These are phyloP conservation scores for Jordanella pulchra DNA, from an alignment of 2,797 vertebrate species.

Conservation along the genomic window DNA sequence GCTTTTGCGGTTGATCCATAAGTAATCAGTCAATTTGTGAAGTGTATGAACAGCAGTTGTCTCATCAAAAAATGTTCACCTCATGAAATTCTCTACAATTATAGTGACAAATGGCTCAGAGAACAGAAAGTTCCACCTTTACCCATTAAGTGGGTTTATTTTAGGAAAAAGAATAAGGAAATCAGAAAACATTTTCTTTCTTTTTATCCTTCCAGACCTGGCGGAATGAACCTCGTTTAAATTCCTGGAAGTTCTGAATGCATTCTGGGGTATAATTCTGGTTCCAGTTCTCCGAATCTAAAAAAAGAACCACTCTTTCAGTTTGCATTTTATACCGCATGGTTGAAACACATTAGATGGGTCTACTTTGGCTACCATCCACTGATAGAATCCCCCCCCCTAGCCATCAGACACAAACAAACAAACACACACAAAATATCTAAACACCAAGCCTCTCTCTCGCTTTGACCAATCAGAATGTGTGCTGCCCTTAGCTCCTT, in stretches of 20 bases:
- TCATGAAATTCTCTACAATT: neutral
- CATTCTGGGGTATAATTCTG: neutral
- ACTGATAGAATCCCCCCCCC: neutral
- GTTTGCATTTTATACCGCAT: neutral
- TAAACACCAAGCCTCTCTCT: neutral
- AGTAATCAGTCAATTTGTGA: neutral
- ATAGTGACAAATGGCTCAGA: neutral
- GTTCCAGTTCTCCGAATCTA: neutral
- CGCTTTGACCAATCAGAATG: slow-evolving; percentile 45
- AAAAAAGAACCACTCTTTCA: neutral
- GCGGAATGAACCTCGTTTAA: neutral
- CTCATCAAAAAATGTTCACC: neutral
- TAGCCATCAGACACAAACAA: neutral
- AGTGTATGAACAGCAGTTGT: neutral
- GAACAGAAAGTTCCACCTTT: neutral
- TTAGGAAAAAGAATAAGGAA: neutral
- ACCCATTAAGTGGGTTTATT: too few species aligned
- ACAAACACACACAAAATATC: neutral
- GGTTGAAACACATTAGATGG: neutral
- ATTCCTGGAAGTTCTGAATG: neutral
- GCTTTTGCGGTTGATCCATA: neutral
- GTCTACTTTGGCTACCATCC: neutral
- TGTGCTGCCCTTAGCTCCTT: slow-evolving; percentile 41
- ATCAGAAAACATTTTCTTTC: neutral
- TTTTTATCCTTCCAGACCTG: neutral